A percentile compares a stretch with the other conserved stretches of the same genome.
phyloP scores from a whole-genome alignment of 2,113 vertebrate genomes.

The Grantiella picta region DNA sequence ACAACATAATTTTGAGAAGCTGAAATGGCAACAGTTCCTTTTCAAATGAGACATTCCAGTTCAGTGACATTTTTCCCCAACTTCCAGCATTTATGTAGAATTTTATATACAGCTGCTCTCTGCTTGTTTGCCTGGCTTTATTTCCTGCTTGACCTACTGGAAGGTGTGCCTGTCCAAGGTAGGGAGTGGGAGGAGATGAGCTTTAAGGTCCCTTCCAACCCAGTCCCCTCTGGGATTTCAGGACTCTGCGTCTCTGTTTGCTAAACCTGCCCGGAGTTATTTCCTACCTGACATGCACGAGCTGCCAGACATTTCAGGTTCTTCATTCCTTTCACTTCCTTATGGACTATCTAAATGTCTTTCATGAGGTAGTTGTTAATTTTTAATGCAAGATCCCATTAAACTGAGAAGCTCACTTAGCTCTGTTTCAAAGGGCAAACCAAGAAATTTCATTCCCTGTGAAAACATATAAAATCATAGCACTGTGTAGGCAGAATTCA shows the following conservation, averaged over 20 bases:
- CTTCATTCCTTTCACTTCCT: neutral
- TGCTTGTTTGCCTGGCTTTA: neutral
- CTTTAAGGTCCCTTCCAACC: neutral
- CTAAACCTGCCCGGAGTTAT: neutral
- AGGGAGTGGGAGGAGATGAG: neutral
- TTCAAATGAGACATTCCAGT: neutral
- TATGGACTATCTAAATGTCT: neutral
- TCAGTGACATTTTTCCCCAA: fast-evolving
- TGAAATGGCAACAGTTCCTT: neutral
- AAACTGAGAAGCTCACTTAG: neutral
- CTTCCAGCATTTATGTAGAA: neutral
- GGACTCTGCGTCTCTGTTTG: neutral
- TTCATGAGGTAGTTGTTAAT: neutral
- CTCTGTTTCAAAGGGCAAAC: neutral
- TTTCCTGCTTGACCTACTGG: neutral
- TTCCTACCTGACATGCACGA: neutral
- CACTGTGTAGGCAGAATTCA: neutral
- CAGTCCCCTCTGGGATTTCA: neutral
- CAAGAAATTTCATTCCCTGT: neutral
- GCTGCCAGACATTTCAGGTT: neutral
- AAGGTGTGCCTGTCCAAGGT: neutral
- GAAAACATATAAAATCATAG: neutral
- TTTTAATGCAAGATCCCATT: neutral
- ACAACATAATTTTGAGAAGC: neutral
- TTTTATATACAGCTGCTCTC: neutral